These are phyloP conservation scores for Eupeodes corollae DNA, from an alignment of 1,140 invertebrate species.

Conservation along the genomic window DNA sequence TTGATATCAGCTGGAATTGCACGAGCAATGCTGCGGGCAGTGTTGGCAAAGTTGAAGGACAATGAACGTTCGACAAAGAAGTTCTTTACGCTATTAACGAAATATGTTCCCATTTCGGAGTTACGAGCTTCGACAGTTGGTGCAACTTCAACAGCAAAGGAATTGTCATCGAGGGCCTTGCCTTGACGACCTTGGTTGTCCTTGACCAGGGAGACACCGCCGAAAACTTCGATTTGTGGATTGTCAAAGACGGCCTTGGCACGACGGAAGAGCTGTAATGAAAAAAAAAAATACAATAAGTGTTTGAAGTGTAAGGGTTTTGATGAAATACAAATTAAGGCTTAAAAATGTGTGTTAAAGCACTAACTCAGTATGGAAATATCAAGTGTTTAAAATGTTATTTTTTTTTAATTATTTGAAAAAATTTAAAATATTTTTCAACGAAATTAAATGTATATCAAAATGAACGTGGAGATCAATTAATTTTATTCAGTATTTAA, in stretches of 20 bases:
- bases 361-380: too few relatives aligned
- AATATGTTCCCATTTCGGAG: conserved; percentile 47
- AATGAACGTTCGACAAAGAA: conserved; percentile 49
- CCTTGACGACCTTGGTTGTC: conserved; percentile 35
- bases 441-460: too few relatives aligned
- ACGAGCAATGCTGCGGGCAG: conserved; percentile 41
- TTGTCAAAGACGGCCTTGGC: conserved; percentile 50
- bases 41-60: conserved; percentile 43
- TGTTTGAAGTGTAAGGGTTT: too few relatives aligned
- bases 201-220: conserved; percentile 47
- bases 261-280: conserved; percentile 42
- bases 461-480: too few relatives aligned
- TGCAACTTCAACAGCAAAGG: conserved; percentile 39
- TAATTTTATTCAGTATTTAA: too few relatives aligned
- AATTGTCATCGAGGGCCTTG: conserved; percentile 31
- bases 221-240: conserved; percentile 45
- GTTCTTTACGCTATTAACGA: conserved; percentile 41
- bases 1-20: conserved; percentile 42
- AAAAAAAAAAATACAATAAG: background rate
- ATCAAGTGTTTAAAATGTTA: too few relatives aligned
- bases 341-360: too few relatives aligned
- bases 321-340: too few relatives aligned
- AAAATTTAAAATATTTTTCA: too few relatives aligned
- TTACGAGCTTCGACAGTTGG: conserved; percentile 43
- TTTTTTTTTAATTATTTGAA: too few relatives aligned